Conservation (phyloP, 2,113 vertebrate genomes). For the Gnathonemus echidnorhynchus region DNA sequence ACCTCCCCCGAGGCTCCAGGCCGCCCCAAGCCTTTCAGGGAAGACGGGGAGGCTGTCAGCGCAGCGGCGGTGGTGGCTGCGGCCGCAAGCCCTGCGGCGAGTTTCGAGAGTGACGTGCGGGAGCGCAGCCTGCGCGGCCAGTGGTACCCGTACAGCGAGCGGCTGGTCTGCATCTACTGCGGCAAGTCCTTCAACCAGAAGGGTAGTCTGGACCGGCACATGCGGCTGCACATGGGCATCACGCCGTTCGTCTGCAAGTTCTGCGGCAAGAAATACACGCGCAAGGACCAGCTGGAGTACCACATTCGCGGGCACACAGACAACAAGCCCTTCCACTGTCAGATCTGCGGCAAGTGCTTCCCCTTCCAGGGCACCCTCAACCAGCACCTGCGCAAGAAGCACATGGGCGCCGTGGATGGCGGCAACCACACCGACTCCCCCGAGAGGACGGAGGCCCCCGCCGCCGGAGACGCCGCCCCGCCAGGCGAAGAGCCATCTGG, state of each 20-base stretch:
- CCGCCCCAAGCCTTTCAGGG: constrained; percentile 48
- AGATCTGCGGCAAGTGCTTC: constrained; percentile 98
- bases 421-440: constrained; percentile 74
- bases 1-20: constrained; percentile 45
- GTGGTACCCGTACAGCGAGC: constrained; percentile 91
- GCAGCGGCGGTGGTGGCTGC: constrained; percentile 42
- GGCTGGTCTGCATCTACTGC: constrained; percentile 96
- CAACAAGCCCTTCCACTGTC: constrained; percentile 97
- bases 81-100: constrained; percentile 49
- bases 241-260: constrained; percentile 98
- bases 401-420: constrained; percentile 74
- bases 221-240: constrained; percentile 98
- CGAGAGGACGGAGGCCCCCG: constrained; percentile 73
- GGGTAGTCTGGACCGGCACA: constrained; percentile 94
- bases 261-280: constrained; percentile 97
- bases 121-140: constrained; percentile 81
- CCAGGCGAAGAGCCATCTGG: constrained; percentile 55
- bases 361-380: constrained; percentile 98
- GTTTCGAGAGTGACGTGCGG: constrained; percentile 74
- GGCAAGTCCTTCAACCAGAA: constrained; percentile 99
- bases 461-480: constrained; percentile 64
- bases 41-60: constrained; percentile 42
- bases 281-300: constrained; percentile 97
- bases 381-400: constrained; percentile 97
- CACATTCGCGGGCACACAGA: constrained; percentile 98